Base-by-base conservation (phyloP, 2,113 vertebrate genomes). In the Paradisaea rubra region DNA sequence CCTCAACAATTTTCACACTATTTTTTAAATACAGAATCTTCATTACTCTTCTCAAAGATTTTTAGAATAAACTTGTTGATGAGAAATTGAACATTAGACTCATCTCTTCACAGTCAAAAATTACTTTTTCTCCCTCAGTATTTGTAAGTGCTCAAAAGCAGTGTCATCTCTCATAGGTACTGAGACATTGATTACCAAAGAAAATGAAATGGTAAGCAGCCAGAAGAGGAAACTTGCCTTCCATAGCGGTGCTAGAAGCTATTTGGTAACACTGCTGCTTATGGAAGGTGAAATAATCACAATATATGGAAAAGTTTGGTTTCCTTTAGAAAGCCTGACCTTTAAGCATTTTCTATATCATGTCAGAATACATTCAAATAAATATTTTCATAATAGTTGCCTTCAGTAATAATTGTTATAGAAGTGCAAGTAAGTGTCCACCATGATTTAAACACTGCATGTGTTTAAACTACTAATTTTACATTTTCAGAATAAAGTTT, bases 91-190 rank as follows among this genome's bases (percentile, higher is more conserved):
- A 81, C n/a, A 81, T 63, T 25, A 39, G 44, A 56, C 8, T 57
- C 19, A 30, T 56, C 42, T 78, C 44, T 71, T 49, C 31, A 56
- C 41, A 23, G 19, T 68, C 44, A 86, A 83, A 96, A 79, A 25
- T 31, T 0, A 35, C 11, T 35, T 53, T 31, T 52, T 11, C 1
- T 2, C 13, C 17, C 47, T 65, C 15, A 12, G 9, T 76, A 74
- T 73, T 73, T 64, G 11, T 33, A 61, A 27, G 2, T 21, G 31
- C 23, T 88, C 49, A 93, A 72, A 74, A 85, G 53, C 33, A 89
- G 24, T 28, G 57, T 28, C 63, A 7, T 39, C 33, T 79, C 61
- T 50, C 39, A 77, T 42, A 70, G 22, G 19, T n/a, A 54, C 2
- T 19, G 28, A 54, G 45, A 60, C 24, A 31, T 0, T 35, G 27